Base-by-base conservation (phyloP, 64 coral and sea anemone genomes). In the Montipora capricornis region DNA sequence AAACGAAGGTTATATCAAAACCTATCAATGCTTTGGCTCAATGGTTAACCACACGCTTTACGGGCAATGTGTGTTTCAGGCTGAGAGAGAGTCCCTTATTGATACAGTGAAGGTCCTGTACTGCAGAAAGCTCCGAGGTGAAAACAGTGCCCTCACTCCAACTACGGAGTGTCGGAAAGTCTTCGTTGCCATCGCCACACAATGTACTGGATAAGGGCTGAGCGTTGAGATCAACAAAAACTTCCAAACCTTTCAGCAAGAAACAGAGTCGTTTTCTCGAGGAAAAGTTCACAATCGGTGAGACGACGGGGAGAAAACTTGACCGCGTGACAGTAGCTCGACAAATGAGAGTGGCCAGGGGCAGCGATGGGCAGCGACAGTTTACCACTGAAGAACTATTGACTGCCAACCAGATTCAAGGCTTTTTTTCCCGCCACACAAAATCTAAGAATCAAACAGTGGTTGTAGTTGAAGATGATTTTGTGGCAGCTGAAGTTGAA, bases 81-180 rank as follows among this genome's bases (percentile, higher is more conserved):
- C 79, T 61, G 91, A 96, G 50, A 80, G 95, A 75, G 1, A 91
- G 6, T 77, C 87, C 29, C 91, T 96, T 19, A 19, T 93, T 11
- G 87, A 96, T 57, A 85, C 26, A 59, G 95, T 87, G 75, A 93
- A 93, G 75, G 22, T 96, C 9, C 3, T 93, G 13, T 96, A 93
- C 74, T 77, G 85, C 49, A 74, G 89, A 13, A 83, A 93, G 60
- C 88, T 96, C 6, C 49, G 49, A 29, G 29, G 29, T 29, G 29
- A 29, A 29, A 29, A 29, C 29, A 29, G 77, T 12, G 0, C 16
- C 47, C 3, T 79, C 45, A 51, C 16, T n/a, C 5, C 16, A 20
- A 11, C 14, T 1, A 69, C 77, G 22, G 17, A 51, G 5, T 22
- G 22, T 22, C 49, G 57, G 64, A 20, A 64, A 46, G 52, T 13